Evolutionary conservation across 2,888 invertebrate species (phyloP).

Genomic region (Capitulum mitella): DNA sequence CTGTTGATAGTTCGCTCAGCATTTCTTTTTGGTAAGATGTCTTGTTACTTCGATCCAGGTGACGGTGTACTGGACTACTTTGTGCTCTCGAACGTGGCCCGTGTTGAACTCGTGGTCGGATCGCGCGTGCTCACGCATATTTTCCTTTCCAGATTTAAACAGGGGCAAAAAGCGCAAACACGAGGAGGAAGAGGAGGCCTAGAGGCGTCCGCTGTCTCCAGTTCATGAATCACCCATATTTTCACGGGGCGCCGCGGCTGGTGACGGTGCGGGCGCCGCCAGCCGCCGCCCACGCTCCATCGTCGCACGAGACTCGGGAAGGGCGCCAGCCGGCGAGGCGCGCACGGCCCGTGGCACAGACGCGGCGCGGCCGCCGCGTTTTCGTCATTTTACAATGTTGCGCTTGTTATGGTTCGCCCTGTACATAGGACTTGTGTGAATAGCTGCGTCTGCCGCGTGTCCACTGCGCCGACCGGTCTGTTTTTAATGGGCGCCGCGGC

Average conservation of each 20-base stretch:
- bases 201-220: not conserved
- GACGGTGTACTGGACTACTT: too few species aligned
- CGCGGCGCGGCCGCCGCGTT: not conserved
- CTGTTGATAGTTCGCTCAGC: too few species aligned
- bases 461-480: not conserved
- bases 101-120: too few species aligned
- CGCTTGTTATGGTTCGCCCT: conserved; percentile 6
- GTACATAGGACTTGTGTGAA: not conserved
- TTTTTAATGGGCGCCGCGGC: not conserved
- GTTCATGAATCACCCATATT: conserved; percentile 3
- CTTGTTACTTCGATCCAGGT: too few species aligned
- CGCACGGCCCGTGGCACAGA: too few species aligned
- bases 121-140: too few species aligned
- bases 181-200: conserved; percentile 27
- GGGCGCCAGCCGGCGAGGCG: not conserved
- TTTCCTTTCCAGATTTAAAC: not conserved
- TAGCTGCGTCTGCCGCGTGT: not conserved
- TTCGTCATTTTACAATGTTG: conserved; percentile 20
- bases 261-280: too few species aligned
- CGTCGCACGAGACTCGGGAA: not conserved
- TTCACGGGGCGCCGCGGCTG: not conserved
- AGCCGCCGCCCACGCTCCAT: not conserved
- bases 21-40: too few species aligned
- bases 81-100: too few species aligned
- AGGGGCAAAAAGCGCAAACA: conserved; percentile 29